phyloP scores from a whole-genome alignment of 2,797 vertebrate genomes.

The Craterocephalus amniculus region DNA sequence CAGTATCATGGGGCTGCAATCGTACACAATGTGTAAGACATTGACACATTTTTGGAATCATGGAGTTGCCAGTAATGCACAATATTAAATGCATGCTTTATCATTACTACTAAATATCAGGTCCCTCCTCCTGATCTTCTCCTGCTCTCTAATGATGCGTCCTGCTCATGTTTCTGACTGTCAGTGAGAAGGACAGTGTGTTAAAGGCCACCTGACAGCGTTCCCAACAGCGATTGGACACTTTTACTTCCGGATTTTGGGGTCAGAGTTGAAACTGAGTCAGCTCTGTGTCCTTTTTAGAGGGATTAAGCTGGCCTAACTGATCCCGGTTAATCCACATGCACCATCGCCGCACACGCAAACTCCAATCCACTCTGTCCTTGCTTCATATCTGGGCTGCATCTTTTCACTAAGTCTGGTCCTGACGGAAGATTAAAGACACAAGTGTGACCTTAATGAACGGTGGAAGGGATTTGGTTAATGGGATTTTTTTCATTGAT shows the following conservation, averaged over 20 bases:
- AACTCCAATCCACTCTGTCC: slow-evolving; percentile 30
- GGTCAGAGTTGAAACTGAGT: slow-evolving; percentile 66
- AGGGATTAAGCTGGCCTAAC: slow-evolving; percentile 68
- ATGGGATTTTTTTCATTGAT: not conserved
- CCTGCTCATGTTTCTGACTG: not conserved
- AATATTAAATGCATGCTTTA: not conserved
- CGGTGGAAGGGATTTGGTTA: not conserved
- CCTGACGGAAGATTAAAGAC: not conserved
- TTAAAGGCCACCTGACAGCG: slow-evolving; percentile 8
- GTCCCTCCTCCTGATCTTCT: not conserved
- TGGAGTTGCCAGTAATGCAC: not conserved
- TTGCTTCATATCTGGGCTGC: slow-evolving; percentile 33
- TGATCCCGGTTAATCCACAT: slow-evolving; percentile 77
- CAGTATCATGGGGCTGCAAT: not conserved
- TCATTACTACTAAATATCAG: not conserved
- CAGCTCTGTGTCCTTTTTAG: slow-evolving; percentile 62
- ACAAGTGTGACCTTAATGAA: not conserved
- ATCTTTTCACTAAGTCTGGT: slow-evolving; percentile 28
- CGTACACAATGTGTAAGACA: not conserved
- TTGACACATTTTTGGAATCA: not conserved
- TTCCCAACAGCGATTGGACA: slow-evolving; percentile 48
- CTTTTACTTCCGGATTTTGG: slow-evolving; percentile 51
- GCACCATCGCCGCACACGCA: slow-evolving; percentile 50
- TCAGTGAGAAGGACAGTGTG: not conserved
- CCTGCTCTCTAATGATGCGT: not conserved